Evolutionary conservation across 2,797 vertebrate species (phyloP).

Genomic region (Neopelma chrysocephalum): DNA sequence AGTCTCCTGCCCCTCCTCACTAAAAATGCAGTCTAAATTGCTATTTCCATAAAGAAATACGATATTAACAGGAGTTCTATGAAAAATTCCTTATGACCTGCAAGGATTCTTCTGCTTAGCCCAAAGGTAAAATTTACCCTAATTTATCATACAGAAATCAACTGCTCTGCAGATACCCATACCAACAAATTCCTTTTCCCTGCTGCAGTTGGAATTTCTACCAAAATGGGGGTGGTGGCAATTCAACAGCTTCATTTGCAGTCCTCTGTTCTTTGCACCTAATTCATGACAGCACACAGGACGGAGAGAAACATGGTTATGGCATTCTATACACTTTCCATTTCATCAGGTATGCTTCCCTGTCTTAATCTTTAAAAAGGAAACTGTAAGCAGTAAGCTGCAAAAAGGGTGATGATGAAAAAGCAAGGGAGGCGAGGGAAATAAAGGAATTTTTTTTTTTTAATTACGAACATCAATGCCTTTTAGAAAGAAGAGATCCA

Average conservation of each 20-base stretch:
- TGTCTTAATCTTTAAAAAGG: not conserved
- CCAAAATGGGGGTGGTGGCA: not conserved
- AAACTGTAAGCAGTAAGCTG: not conserved
- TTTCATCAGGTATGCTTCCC: not conserved
- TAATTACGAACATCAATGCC: not conserved
- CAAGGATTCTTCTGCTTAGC: not conserved
- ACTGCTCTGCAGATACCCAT: not conserved
- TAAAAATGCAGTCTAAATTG: not conserved
- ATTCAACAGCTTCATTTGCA: not conserved
- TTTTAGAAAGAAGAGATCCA: not conserved
- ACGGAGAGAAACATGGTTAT: not conserved
- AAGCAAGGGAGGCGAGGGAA: not conserved
- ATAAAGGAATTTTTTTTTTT: not conserved
- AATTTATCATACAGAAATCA: not conserved
- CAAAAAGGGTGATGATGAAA: not conserved
- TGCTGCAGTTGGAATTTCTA: not conserved
- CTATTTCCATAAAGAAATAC: not conserved
- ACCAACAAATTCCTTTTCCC: not conserved
- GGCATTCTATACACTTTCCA: not conserved
- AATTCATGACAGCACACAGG: not conserved
- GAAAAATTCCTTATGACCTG: not conserved
- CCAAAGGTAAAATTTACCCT: constrained; percentile 12
- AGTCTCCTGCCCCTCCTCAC: not conserved
- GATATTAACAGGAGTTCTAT: not conserved
- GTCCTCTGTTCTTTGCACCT: not conserved